Conservation (phyloP, 2,797 vertebrate species). For the Octomys mimax region DNA sequence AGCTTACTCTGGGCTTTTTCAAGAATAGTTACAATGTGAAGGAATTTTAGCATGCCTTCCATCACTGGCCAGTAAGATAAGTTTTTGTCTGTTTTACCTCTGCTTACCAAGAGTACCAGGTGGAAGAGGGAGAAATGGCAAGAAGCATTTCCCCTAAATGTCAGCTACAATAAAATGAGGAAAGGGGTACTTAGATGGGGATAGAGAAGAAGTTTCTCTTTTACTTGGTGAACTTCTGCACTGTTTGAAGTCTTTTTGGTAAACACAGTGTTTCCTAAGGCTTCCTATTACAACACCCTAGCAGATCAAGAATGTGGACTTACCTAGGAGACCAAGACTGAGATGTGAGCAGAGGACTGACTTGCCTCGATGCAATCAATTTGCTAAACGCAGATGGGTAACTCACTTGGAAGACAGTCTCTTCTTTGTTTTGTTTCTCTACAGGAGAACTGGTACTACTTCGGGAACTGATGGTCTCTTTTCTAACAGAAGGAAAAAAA, state of each 20-base stretch:
- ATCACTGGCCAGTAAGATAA: not conserved
- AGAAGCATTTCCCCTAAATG: not conserved
- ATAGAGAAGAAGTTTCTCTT: not conserved
- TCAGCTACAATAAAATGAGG: not conserved
- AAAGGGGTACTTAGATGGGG: not conserved
- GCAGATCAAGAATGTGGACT: slow-evolving; percentile 57
- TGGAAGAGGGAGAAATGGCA: not conserved
- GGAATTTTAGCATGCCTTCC: not conserved
- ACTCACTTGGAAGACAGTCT: slow-evolving; percentile 94
- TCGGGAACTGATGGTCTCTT: slow-evolving; percentile 89
- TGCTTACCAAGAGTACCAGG: not conserved
- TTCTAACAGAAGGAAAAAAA: slow-evolving; percentile 86
- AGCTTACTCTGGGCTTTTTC: not conserved
- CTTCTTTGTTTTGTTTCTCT: slow-evolving; percentile 90
- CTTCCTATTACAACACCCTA: not conserved
- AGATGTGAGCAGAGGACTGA: slow-evolving; percentile 92
- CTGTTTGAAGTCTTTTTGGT: not conserved
- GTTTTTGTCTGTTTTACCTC: not conserved
- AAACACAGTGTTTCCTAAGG: not conserved
- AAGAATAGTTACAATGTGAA: not conserved
- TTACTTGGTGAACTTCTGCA: not conserved
- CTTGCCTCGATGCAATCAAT: slow-evolving; percentile 93
- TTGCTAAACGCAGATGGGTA: slow-evolving; percentile 98
- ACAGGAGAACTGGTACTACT: slow-evolving; percentile 90
- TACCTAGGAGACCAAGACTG: slow-evolving; percentile 97